Evolutionary conservation across 2,113 vertebrate species (phyloP), one percentile per base, ranked within the genome.

Genomic region (Potamarius usumacintae): DNA sequence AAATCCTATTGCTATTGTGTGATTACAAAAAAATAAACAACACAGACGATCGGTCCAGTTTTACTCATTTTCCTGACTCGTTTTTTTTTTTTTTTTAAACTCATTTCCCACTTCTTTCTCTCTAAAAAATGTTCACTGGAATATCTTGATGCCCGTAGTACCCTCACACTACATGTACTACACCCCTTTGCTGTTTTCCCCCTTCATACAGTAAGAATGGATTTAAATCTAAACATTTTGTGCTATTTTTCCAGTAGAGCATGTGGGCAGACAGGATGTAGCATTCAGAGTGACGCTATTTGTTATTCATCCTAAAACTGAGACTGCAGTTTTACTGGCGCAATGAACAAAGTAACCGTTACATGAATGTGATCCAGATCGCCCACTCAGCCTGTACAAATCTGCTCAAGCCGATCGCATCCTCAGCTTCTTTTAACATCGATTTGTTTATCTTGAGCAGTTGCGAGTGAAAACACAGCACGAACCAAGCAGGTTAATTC

Each of bases 241-340:
- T 60, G 30, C 67, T 88, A 34, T 89, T 87, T 85, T 89, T 90
- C 78, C 87, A 87, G 42, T 34, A 63, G 34, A 55, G 82, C 25
- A 87, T 52, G 87, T 87, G 87, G 84, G 87, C 27, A 76, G 83
- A 88, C 89, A 90, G 87, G 89, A 90, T 87, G 89, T 87, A 85
- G 82, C 85, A 85, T 86, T 89, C n/a, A 77, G 53, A 87, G 20
- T 78, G 89, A 90, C 53, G 85, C 89, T 85, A 87, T 85, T 67
- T 53, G 76, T 80, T 87, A 89, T 90, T 90, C 89, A 89, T 90
- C 80, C 85, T 87, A 85, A 87, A 87, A 89, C 82, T 58, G 69
- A 90, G 87, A 85, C 55, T 84, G 85, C 80, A 78, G 74, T 87
- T 88, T 87, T 67, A 52, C 80, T 83, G 8, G 63, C 52, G 11